A percentile compares a stretch with the other conserved stretches of the same genome.
Evolutionary conservation across 2,888 invertebrate species (phyloP).

Genomic region (Platypus cylindrus): DNA sequence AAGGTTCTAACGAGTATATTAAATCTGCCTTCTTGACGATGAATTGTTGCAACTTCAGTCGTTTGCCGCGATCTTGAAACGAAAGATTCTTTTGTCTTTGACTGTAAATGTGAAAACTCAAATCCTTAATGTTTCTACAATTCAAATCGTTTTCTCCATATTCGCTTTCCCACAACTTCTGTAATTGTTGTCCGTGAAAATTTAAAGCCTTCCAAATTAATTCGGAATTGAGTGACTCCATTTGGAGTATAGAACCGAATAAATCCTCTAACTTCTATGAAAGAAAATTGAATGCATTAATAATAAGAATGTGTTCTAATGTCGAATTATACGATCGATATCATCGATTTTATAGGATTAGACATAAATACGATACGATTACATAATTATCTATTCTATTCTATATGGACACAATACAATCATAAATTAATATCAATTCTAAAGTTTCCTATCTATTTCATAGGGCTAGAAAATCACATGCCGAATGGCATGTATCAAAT

Average conservation of each 20-base stretch:
- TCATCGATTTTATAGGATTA: no score
- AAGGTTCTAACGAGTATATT: constrained; percentile 50
- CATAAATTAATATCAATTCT: no score
- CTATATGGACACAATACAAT: no score
- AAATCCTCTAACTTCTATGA: no score
- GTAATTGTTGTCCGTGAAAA: constrained; percentile 77
- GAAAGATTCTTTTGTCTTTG: constrained; percentile 68
- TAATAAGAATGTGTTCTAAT: no score
- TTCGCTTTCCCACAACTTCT: constrained; percentile 79
- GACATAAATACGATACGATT: no score
- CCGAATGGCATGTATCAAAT: no score
- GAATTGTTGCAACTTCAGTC: constrained; percentile 76
- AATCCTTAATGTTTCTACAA: constrained; percentile 45
- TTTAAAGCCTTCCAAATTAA: constrained; percentile 60
- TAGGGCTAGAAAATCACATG: no score
- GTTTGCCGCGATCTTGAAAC: constrained; percentile 72
- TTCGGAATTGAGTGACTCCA: constrained; percentile 42
- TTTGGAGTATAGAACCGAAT: constrained; percentile 19
- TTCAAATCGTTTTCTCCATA: constrained; percentile 63
- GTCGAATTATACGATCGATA: no score
- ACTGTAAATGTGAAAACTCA: constrained; percentile 63
- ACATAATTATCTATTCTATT: no score
- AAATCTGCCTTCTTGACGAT: constrained; percentile 72
- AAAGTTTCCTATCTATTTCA: no score
- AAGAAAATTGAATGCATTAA: no score